Conservation (phyloP, 1,140 invertebrate genomes). For the Alviniconcha marisindica region DNA sequence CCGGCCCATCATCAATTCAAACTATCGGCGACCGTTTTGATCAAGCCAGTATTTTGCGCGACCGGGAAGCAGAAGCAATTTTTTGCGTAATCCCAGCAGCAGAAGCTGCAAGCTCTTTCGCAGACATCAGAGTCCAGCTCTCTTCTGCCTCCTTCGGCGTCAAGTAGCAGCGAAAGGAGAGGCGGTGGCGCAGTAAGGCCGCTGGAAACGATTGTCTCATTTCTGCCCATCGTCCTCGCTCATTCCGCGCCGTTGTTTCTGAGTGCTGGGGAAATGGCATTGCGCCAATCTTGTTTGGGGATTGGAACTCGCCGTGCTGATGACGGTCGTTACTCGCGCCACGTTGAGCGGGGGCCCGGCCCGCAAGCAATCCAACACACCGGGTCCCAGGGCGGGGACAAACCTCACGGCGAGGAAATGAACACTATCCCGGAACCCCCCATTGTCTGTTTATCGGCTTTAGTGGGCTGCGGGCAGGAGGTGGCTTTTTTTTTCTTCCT, state of each 20-base stretch:
- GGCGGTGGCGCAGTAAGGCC: neutral
- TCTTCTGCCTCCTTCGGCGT: too few relatives aligned
- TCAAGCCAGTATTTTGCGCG: too few relatives aligned
- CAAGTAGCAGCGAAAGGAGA: too few relatives aligned
- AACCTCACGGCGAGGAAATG: conserved; percentile 18
- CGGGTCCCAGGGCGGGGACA: neutral
- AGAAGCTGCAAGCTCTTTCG: too few relatives aligned
- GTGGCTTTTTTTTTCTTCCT: too few relatives aligned
- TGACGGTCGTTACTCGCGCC: conserved; percentile 32
- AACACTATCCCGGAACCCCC: conserved; percentile 23
- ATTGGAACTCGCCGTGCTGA: conserved; percentile 32
- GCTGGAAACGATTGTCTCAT: conserved; percentile 26
- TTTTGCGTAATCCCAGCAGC: too few relatives aligned
- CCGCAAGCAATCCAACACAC: neutral
- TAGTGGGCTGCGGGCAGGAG: neutral
- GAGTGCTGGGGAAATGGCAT: conserved; percentile 22
- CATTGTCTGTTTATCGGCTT: conserved; percentile 43
- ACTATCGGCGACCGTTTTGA: too few relatives aligned
- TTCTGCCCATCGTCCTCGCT: neutral
- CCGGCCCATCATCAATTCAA: too few relatives aligned
- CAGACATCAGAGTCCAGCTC: too few relatives aligned
- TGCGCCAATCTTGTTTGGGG: conserved; percentile 39
- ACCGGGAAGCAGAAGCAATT: too few relatives aligned
- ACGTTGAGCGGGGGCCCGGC: conserved; percentile 7
- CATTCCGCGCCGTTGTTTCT: conserved; percentile 3